Percentiles rank a stretch among this genome's conserved stretches.
These are phyloP conservation scores for Epizoanthus ramosus DNA, from an alignment of 92 coral and sea anemone species.

Conservation along the genomic window DNA sequence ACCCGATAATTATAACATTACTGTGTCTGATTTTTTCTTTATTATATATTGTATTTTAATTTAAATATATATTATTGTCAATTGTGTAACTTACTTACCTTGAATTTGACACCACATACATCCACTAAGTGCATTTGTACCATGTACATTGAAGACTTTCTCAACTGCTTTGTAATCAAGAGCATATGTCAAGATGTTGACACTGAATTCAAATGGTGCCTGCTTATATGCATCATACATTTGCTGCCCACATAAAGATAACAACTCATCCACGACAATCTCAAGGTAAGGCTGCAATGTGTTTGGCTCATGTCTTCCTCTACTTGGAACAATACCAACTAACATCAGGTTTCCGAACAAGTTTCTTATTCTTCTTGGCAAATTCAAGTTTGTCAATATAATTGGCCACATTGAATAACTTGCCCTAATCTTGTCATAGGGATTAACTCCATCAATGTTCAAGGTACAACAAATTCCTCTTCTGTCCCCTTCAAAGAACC, in stretches of 20 bases:
- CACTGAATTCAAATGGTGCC: constrained; percentile 29
- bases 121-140: constrained; percentile 40
- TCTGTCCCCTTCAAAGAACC: constrained; percentile 6
- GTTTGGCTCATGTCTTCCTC: constrained; percentile 28
- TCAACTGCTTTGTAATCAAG: constrained; percentile 44
- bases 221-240: constrained; percentile 21
- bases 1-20: no score
- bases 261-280: constrained; percentile 47
- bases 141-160: constrained; percentile 35
- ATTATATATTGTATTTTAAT: no score
- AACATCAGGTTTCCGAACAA: constrained; percentile 46
- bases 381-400: constrained; percentile 41
- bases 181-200: constrained; percentile 26
- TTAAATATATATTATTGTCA: no score
- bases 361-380: constrained; percentile 36
- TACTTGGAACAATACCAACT: constrained; percentile 48
- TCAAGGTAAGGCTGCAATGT: constrained; percentile 45
- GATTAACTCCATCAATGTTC: constrained; percentile 35
- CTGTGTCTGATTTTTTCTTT: no score
- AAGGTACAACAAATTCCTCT: not conserved
- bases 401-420: constrained; percentile 55
- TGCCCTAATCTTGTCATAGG: constrained; percentile 36
- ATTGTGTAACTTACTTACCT: constrained; percentile 41
- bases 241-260: constrained; percentile 8
- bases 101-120: constrained; percentile 45